These are phyloP conservation scores for Conchocele bisecta DNA, from an alignment of 2,888 invertebrate species.

Conservation along the genomic window DNA sequence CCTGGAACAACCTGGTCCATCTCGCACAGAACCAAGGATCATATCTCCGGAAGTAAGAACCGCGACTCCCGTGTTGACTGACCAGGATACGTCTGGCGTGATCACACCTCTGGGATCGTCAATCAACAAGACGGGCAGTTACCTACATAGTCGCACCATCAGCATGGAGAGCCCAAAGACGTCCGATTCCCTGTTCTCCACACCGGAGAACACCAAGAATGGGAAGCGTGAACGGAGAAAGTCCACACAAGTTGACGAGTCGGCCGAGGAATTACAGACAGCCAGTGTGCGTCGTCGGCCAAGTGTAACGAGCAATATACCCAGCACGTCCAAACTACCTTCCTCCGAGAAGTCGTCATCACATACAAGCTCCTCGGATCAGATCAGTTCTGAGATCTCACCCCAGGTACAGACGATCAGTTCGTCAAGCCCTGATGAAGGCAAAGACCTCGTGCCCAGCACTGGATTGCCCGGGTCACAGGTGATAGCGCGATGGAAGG, in stretches of 20 bases:
- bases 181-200: conserved; percentile 45
- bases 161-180: conserved; percentile 41
- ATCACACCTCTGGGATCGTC: conserved; percentile 52
- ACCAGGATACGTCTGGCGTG: conserved; percentile 28
- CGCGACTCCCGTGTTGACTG: too few species aligned
- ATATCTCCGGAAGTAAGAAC: too few species aligned
- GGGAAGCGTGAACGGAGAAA: too few species aligned
- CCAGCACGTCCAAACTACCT: too few species aligned
- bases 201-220: conserved; percentile 38
- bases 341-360: too few species aligned
- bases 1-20: too few species aligned
- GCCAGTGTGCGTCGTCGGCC: too few species aligned
- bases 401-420: conserved; percentile 53
- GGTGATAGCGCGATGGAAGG: conserved; percentile 77
- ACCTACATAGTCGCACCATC: conserved; percentile 36
- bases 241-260: too few species aligned
- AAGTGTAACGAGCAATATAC: too few species aligned
- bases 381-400: conserved; percentile 61
- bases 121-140: conserved; percentile 57
- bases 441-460: conserved; percentile 30
- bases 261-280: too few species aligned
- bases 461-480: conserved; percentile 53
- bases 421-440: conserved; percentile 27
- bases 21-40: too few species aligned
- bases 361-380: too few species aligned